phyloP scores from a whole-genome alignment of 2,888 invertebrate species.

The Phytoseiulus persimilis region DNA sequence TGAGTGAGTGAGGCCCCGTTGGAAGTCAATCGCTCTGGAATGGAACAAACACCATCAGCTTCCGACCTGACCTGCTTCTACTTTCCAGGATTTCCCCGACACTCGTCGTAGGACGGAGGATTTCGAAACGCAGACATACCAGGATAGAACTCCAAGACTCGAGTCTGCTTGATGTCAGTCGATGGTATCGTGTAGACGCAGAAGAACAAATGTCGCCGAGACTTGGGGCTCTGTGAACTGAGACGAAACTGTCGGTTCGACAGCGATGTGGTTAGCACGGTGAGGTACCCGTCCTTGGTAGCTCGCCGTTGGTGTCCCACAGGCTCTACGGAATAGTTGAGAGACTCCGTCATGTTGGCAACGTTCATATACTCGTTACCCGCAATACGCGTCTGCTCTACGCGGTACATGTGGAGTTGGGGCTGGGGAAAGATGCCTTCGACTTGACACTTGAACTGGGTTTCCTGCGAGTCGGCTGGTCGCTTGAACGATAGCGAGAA shows the following conservation, averaged over 20 bases:
- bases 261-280: slow-evolving; percentile 30
- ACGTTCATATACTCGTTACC: slow-evolving; percentile 37
- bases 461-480: slow-evolving; percentile 33
- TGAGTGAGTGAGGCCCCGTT: background rate
- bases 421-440: slow-evolving; percentile 46
- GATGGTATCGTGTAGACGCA: slow-evolving; percentile 34
- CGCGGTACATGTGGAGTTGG: slow-evolving; percentile 45
- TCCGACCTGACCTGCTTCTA: background rate
- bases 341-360: slow-evolving; percentile 31
- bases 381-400: slow-evolving; percentile 40
- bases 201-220: slow-evolving; percentile 36
- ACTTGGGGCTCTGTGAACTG: slow-evolving; percentile 29
- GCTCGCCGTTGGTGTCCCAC: slow-evolving; percentile 32
- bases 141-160: slow-evolving; percentile 37
- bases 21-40: background rate
- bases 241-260: slow-evolving; percentile 34
- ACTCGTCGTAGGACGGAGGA: no score
- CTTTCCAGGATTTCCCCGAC: no score
- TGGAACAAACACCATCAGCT: background rate
- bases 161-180: slow-evolving; percentile 34
- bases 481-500: slow-evolving; percentile 29
- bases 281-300: slow-evolving; percentile 33
- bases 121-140: no score
- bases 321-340: slow-evolving; percentile 34
- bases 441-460: slow-evolving; percentile 44